Evolutionary conservation across 2,888 invertebrate genomes (phyloP), one percentile per base, ranked within the genome.

Genomic region (Drosophila lacicola): DNA sequence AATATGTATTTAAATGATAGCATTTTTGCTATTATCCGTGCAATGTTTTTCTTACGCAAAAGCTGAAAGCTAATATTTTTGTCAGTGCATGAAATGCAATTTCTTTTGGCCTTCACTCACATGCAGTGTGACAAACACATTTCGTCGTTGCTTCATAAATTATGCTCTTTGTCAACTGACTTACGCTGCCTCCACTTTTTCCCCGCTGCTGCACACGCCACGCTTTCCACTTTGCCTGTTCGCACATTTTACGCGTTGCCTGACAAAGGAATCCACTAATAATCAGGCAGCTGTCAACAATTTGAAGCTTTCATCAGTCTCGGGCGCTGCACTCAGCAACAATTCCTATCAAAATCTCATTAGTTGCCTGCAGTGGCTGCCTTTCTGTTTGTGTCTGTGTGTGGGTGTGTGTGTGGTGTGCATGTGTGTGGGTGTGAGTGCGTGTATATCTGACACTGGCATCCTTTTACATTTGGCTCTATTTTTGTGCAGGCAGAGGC

Each of bases 281-380:
- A 80, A 80, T 80, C 82, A 82, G 66, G 49, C 72, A 68, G 69
- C 72, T 78, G 75, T 70, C 78, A 78, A 72, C 82, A 75, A 68
- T 68, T 80, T 71, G 47, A 29, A 46, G 41, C 57, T 50, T 46
- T 56, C 69, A 60, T 45, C 64, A 55, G 63, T 64, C 53, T 49
- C 54, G 4, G 33, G 33, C 21, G 19, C 8, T 37, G 58, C 54
- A 63, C 45, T 70, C 54, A 37, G 41, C 39, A n/a, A 29, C 51
- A 71, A 80, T 54, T 78, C 70, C 62, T 65, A 82, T 80, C 60
- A 82, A 78, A 82, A 75, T 78, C 80, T 69, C 82, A 82, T 82
- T 82, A 82, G 69, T 57, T 61, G 39, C 50, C 42, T 58, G 46
- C 56, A 63, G 53, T 51, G 21, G 45, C 14, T 53, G 21, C 13